These are phyloP conservation scores for Capromys pilorides DNA, from an alignment of 2,797 vertebrate genomes.

Conservation along the genomic window DNA sequence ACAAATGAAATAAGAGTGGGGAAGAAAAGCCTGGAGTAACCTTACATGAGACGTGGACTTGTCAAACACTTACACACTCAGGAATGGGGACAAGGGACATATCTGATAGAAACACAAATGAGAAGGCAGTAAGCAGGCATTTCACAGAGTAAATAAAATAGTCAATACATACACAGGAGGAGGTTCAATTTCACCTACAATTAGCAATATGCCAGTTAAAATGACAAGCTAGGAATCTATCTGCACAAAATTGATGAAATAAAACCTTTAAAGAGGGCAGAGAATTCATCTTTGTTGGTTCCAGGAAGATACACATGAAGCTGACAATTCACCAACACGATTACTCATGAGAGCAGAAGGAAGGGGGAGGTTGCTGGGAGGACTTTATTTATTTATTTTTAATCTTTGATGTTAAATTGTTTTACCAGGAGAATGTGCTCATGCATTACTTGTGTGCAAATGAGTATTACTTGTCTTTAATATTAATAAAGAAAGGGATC, in stretches of 20 bases:
- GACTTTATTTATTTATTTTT: constrained; percentile 9
- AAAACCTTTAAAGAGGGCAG: not conserved
- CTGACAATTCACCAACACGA: not conserved
- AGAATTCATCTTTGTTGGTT: constrained; percentile 21
- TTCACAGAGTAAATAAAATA: constrained; percentile 2
- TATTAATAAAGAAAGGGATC: constrained; percentile 46
- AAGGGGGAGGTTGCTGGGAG: not conserved
- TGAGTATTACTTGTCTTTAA: constrained; percentile 4
- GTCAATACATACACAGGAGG: not conserved
- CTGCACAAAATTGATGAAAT: not conserved
- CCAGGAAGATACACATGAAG: not conserved
- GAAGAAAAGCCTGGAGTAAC: not conserved
- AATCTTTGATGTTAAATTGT: constrained; percentile 22
- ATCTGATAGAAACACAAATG: not conserved
- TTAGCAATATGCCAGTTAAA: constrained; percentile 1
- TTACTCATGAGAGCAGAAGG: not conserved
- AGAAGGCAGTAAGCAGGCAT: not conserved
- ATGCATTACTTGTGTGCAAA: constrained; percentile 13
- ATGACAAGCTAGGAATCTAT: not conserved
- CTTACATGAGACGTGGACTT: not conserved
- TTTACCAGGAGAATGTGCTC: constrained; percentile 40
- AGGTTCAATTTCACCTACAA: not conserved
- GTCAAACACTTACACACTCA: not conserved
- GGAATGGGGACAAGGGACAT: not conserved
- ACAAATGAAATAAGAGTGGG: not conserved